phyloP scores from a whole-genome alignment of 2,113 vertebrate genomes.

The Mobula birostris region DNA sequence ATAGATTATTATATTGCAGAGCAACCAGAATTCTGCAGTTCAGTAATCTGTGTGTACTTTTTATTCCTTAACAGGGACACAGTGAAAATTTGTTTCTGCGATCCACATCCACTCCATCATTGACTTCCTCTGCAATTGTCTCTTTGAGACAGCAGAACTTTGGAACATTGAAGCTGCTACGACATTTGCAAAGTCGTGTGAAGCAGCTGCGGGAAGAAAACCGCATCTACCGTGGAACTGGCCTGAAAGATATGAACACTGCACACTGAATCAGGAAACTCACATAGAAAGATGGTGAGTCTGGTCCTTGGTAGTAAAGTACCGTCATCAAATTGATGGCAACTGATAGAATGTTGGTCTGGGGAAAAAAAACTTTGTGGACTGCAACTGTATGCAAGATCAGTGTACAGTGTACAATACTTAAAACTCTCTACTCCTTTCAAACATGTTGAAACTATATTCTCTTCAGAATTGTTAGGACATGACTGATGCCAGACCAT shows the following conservation, averaged over 20 bases:
- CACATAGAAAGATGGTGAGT: slow-evolving; percentile 50
- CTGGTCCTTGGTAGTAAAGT: neutral
- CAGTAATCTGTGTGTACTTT: neutral
- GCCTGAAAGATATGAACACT: slow-evolving; percentile 37
- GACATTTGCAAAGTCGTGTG: slow-evolving; percentile 59
- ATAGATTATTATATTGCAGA: neutral
- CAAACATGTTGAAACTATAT: too few relatives aligned
- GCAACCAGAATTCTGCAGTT: neutral
- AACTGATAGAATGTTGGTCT: neutral
- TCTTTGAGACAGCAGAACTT: slow-evolving; percentile 44
- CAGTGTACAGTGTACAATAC: too few relatives aligned
- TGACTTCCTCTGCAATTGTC: slow-evolving; percentile 33
- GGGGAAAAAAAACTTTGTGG: neutral
- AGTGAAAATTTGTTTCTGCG: slow-evolving; percentile 40
- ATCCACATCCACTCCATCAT: slow-evolving; percentile 41
- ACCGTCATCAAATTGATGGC: too few relatives aligned
- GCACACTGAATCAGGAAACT: slow-evolving; percentile 44
- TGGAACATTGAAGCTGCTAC: slow-evolving; percentile 56
- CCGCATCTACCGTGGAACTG: slow-evolving; percentile 41
- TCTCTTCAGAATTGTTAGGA: too few relatives aligned
- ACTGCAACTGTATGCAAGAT: too few relatives aligned
- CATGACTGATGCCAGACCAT: too few relatives aligned
- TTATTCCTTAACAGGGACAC: slow-evolving; percentile 44
- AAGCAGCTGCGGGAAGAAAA: slow-evolving; percentile 57
- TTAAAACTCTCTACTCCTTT: too few relatives aligned